Conservation (phyloP, 2,113 vertebrate species). For the Upupa epops region DNA sequence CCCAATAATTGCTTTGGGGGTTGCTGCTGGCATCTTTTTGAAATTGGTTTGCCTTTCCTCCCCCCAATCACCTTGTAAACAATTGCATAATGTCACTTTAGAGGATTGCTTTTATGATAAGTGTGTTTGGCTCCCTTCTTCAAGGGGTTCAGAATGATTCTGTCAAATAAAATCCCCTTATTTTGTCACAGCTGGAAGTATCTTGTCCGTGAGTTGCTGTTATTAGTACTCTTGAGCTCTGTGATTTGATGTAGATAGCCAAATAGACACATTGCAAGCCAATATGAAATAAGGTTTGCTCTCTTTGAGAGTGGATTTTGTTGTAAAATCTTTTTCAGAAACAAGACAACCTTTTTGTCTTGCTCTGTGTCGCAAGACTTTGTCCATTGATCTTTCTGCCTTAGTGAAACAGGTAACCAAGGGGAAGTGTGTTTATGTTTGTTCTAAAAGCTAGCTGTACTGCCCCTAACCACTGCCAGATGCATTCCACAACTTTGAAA, state of each 20-base stretch:
- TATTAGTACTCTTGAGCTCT: background rate
- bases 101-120: background rate
- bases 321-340: background rate
- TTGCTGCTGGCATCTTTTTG: background rate
- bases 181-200: background rate
- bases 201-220: background rate
- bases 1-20: background rate
- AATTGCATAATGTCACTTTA: background rate
- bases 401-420: background rate
- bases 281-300: background rate
- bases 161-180: background rate
- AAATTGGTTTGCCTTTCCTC: background rate
- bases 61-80: background rate
- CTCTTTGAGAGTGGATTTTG: background rate
- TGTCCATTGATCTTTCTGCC: background rate
- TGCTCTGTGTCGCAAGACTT: background rate
- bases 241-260: background rate
- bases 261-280: background rate
- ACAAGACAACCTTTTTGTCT: background rate
- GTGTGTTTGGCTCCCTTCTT: background rate
- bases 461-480: background rate
- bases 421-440: background rate
- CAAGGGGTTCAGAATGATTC: background rate
- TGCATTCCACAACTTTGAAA: background rate
- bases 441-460: background rate